Conservation (phyloP, 2,113 vertebrate genomes). For the Podarcis cretensis region DNA sequence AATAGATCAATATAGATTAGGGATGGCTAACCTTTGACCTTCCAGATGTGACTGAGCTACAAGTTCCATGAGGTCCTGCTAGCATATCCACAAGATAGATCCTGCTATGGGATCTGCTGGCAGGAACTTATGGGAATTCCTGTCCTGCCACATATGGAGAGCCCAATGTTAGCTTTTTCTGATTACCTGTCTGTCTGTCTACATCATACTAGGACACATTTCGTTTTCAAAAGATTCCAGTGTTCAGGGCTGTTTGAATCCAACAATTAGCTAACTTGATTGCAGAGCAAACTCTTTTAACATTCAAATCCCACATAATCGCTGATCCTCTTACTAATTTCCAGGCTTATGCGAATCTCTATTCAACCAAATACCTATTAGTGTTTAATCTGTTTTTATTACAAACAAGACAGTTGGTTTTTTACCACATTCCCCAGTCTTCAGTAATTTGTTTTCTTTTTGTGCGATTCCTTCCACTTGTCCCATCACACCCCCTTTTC, state of each 20-base stretch:
- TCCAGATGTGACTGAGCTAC: too few species aligned
- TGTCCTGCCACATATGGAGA: too few species aligned
- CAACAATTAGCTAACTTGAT: conserved; percentile 1
- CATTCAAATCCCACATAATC: neutral
- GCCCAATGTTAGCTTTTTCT: too few species aligned
- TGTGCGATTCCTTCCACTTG: neutral
- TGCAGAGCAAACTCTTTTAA: neutral
- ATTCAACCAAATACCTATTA: neutral
- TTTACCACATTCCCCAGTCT: neutral
- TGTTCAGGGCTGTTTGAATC: neutral
- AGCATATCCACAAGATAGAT: too few species aligned
- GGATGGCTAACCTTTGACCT: too few species aligned
- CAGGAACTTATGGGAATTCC: too few species aligned
- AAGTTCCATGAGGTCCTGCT: too few species aligned
- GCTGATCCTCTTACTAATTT: neutral
- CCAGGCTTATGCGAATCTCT: neutral
- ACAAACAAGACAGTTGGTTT: rapidly evolving
- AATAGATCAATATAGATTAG: too few species aligned
- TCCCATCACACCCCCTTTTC: neutral
- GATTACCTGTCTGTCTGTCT: too few species aligned
- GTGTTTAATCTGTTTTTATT: conserved; percentile 21
- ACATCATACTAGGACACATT: neutral
- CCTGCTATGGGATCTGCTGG: too few species aligned
- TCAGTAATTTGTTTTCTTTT: neutral
- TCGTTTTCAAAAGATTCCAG: neutral